A percentile compares a stretch with the other conserved stretches of the same genome.
Conservation (phyloP, 2,888 invertebrate genomes). For the Agonopterix heracliana region DNA sequence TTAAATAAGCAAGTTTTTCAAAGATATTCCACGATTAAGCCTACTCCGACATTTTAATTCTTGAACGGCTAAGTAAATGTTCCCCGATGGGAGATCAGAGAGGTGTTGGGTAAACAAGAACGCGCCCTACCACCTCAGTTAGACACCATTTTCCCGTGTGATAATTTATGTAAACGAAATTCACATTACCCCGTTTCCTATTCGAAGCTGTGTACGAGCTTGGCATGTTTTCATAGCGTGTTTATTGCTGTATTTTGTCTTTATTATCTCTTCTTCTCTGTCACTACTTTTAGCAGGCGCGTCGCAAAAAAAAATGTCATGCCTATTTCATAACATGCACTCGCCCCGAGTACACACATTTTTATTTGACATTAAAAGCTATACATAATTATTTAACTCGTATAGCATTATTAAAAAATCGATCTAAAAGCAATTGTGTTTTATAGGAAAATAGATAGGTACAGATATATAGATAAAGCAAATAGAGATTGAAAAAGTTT, state of each 20-base stretch:
- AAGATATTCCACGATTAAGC: not conserved
- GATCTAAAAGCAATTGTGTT: not conserved
- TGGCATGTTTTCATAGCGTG: slow-evolving; percentile 58
- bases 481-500: slow-evolving; percentile 42
- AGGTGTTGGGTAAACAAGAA: slow-evolving; percentile 55
- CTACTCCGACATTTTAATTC: slow-evolving; percentile 22
- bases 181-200: slow-evolving; percentile 63
- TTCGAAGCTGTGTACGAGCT: slow-evolving; percentile 43
- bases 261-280: slow-evolving; percentile 54
- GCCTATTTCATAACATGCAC: not conserved
- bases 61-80: slow-evolving; percentile 47
- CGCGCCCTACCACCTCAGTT: slow-evolving; percentile 28
- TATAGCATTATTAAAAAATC: no score
- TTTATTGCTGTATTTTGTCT: slow-evolving; percentile 62
- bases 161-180: slow-evolving; percentile 74
- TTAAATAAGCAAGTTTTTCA: not conserved
- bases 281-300: slow-evolving; percentile 34
- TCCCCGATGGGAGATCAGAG: slow-evolving; percentile 47
- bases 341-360: no score
- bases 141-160: slow-evolving; percentile 45
- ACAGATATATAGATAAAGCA: not conserved
- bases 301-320: not conserved
- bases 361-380: no score
- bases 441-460: not conserved
- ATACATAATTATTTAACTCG: no score